Base-by-base conservation (phyloP, 1,140 invertebrate genomes). In the Oreohelix idahoensis region DNA sequence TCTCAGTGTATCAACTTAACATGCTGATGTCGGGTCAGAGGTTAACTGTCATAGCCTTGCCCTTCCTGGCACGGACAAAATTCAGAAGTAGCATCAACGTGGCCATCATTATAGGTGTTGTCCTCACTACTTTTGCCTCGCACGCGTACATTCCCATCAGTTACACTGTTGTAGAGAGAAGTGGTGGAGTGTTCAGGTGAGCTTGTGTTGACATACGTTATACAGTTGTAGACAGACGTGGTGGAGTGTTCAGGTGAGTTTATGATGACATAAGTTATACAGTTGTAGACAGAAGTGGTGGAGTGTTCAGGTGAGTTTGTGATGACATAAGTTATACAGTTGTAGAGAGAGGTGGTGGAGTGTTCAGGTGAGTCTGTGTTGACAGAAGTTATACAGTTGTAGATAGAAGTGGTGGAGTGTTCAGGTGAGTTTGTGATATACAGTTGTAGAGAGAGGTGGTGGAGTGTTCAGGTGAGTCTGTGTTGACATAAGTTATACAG, bases 11-110 rank as follows among this genome's bases (percentile, higher is more conserved):
- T 58, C 53, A 11, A 58, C 10, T 58, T 10, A 58, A 58, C 26
- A 58, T 58, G 53, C 10, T 58, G 53, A 58, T 58, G 53, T 58
- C 53, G 53, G 53, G 53, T 58, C 53, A 58, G 20, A 58, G 53
- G 53, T 58, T 58, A 20, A 58, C 53, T 4, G 53, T 58, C 4
- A 58, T 58, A 58, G 26, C 53, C 23, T 15, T 58, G 53, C 53
- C 53, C 23, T 58, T 58, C 26, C 53, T 58, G 26, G 53, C 53
- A 58, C 53, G 53, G 53, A 58, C 1, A 58, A 58, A 58, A 58
- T 58, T 58, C 53, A 58, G 53, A 58, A 58, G 20, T 20, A 58
- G 53, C 53, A 15, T 58, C 10, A 58, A 58, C 53, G 10, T n/a
- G 15, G 53, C 20, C 17, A 58, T 58, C 26, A 58, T 58, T 20